phyloP scores from a whole-genome alignment of 1,140 invertebrate species.

The Lasioglossum baleicum region DNA sequence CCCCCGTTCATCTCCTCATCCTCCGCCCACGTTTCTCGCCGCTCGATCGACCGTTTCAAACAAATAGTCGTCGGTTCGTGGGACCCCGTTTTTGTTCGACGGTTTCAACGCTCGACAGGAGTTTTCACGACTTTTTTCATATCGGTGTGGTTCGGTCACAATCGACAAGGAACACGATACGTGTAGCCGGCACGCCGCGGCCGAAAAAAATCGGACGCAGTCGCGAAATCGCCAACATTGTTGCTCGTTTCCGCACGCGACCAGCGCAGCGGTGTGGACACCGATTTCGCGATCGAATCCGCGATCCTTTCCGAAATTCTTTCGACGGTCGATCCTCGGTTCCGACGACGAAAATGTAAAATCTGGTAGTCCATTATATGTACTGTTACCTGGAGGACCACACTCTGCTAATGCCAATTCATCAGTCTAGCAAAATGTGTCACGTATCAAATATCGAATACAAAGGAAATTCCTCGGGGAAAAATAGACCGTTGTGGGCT shows the following conservation, averaged over 20 bases:
- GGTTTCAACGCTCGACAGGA: background rate
- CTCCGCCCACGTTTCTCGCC: background rate
- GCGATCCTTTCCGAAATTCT: background rate
- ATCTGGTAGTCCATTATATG: too few species aligned
- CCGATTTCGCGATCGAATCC: background rate
- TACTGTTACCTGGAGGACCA: too few species aligned
- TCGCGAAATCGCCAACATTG: background rate
- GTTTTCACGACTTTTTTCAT: constrained; percentile 21
- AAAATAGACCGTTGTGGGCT: too few species aligned
- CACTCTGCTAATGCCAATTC: too few species aligned
- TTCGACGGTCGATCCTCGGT: background rate
- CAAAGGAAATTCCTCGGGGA: too few species aligned
- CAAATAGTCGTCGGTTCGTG: background rate
- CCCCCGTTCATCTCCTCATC: background rate
- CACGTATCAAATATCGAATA: too few species aligned
- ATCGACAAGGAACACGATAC: background rate
- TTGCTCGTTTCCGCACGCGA: background rate
- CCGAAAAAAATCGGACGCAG: background rate
- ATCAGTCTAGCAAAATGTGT: too few species aligned
- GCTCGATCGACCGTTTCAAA: background rate
- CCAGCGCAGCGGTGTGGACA: background rate
- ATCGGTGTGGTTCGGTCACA: background rate
- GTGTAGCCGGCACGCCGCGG: background rate
- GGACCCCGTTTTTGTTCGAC: background rate
- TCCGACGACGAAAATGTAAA: too few species aligned